Evolutionary conservation across 92 coral and sea anemone species (phyloP).

Genomic region (Zoanthus sansibaricus): DNA sequence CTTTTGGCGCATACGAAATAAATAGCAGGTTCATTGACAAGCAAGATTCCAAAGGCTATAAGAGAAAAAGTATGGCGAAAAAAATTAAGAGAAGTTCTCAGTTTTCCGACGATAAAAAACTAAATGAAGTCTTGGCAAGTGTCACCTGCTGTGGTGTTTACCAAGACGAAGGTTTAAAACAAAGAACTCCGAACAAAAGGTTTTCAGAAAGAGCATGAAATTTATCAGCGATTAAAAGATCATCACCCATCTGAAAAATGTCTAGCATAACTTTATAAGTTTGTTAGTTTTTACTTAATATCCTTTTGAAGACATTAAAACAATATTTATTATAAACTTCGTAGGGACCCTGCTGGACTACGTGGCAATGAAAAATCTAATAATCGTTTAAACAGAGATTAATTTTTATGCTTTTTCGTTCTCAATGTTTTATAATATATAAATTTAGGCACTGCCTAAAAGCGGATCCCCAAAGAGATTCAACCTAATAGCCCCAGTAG

Average conservation of each 20-base stretch:
- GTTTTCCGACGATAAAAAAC: slow-evolving; percentile 22
- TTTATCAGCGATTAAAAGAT: background rate
- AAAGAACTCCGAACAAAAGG: background rate
- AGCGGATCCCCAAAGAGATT: too few relatives aligned
- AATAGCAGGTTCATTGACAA: slow-evolving; percentile 60
- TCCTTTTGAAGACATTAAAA: too few relatives aligned
- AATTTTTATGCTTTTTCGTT: too few relatives aligned
- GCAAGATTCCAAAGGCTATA: slow-evolving; percentile 23
- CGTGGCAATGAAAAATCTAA: too few relatives aligned
- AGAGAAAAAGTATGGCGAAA: slow-evolving; percentile 55
- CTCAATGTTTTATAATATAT: too few relatives aligned
- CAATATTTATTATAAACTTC: too few relatives aligned
- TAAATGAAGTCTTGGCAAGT: slow-evolving; percentile 15
- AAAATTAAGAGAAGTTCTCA: slow-evolving; percentile 55
- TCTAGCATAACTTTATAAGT: too few relatives aligned
- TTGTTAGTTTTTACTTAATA: background rate
- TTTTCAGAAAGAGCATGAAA: slow-evolving; percentile 4
- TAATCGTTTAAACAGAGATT: too few relatives aligned
- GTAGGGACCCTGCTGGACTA: too few relatives aligned
- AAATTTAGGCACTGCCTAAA: too few relatives aligned
- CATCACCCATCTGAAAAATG: too few relatives aligned
- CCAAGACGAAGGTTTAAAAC: background rate
- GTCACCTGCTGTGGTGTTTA: background rate
- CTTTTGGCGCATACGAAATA: slow-evolving; percentile 68
- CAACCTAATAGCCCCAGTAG: too few relatives aligned